A percentile compares a stretch with the other conserved stretches of the same genome.
Conservation (phyloP, 2,113 vertebrate genomes). For the Australoheros scitulus region DNA sequence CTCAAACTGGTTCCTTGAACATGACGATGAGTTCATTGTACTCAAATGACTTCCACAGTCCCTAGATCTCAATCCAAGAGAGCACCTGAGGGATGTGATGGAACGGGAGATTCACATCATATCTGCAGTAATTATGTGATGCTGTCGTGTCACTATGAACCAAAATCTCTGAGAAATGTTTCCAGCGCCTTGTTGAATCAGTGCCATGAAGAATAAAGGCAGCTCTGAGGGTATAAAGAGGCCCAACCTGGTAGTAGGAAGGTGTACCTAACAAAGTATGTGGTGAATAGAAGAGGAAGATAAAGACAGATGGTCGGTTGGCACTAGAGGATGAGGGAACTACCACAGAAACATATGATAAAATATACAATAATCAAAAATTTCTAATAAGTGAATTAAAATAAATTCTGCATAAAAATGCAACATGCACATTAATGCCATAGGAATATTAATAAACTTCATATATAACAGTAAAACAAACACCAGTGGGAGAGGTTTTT, state of each 20-base stretch:
- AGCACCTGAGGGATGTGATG: neutral
- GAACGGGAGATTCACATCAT: neutral
- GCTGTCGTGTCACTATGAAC: neutral
- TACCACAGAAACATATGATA: neutral
- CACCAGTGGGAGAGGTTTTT: neutral
- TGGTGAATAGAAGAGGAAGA: neutral
- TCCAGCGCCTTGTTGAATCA: neutral
- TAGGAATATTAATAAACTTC: neutral
- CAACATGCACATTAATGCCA: neutral
- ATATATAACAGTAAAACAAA: neutral
- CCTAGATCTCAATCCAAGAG: neutral
- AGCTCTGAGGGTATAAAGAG: rapidly evolving
- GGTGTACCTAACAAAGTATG: neutral
- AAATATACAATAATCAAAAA: neutral
- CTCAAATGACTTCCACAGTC: neutral
- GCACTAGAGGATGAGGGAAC: neutral
- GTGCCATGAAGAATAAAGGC: neutral
- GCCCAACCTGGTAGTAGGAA: neutral
- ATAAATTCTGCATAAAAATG: neutral
- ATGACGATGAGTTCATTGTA: neutral
- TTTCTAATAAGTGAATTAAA: neutral
- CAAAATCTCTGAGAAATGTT: neutral
- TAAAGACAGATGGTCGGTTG: neutral
- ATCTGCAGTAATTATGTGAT: neutral
- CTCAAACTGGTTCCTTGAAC: neutral